Evolutionary conservation across 2,888 invertebrate genomes (phyloP).

Genomic region (Spialia ferax): DNA sequence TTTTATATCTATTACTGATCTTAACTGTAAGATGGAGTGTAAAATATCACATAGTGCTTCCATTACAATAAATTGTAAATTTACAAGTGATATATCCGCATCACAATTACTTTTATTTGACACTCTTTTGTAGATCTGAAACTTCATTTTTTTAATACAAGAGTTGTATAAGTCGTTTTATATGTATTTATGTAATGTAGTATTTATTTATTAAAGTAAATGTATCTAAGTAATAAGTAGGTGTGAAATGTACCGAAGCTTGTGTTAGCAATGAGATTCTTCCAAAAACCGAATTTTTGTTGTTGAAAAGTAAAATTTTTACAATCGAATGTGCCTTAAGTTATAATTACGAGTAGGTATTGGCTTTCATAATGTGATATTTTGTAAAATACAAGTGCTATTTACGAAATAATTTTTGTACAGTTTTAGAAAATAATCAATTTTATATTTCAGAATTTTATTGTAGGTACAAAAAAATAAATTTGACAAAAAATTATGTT

Average conservation of each 20-base stretch:
- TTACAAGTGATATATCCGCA: not conserved
- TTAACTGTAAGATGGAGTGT: not conserved
- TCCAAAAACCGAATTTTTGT: slow-evolving; percentile 16
- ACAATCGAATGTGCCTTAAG: slow-evolving; percentile 24
- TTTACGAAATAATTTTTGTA: not conserved
- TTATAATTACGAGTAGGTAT: not conserved
- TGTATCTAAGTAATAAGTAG: slow-evolving; percentile 6
- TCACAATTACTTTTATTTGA: slow-evolving; percentile 17
- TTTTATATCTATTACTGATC: not conserved
- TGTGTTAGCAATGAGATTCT: slow-evolving; percentile 7
- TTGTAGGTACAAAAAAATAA: not conserved
- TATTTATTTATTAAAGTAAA: slow-evolving; percentile 19
- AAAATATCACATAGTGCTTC: not conserved
- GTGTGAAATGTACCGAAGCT: not conserved
- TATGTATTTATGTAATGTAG: slow-evolving; percentile 1
- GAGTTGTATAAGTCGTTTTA: slow-evolving; percentile 12
- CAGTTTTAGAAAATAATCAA: not conserved
- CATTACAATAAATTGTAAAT: not conserved
- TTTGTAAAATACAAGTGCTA: not conserved
- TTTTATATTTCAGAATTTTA: not conserved
- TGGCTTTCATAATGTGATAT: slow-evolving; percentile 23
- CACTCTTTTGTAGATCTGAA: slow-evolving; percentile 23
- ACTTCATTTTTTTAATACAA: not conserved
- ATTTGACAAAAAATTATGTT: not conserved
- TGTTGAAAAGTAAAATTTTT: not conserved